Evolutionary conservation across 2,888 invertebrate genomes (phyloP), one percentile per base, ranked within the genome.

Genomic region (Acanthosoma haemorrhoidale): DNA sequence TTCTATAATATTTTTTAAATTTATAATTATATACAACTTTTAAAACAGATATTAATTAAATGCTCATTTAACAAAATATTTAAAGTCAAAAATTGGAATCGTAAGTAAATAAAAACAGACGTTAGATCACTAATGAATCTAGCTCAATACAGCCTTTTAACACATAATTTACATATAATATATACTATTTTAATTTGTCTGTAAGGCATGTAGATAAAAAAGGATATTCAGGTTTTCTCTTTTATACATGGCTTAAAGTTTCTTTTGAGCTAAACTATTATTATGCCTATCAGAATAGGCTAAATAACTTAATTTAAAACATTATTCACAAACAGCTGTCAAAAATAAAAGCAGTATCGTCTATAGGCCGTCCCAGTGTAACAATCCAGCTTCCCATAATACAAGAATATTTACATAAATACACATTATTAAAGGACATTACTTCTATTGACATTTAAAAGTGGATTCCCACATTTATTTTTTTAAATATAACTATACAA

Each of bases 341-440:
- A 39, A 51, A 34, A 68, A 68, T 32, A 39, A 59, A 38, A 68
- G 51, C 71, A 66, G 70, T 51, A 70, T 69, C 68, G 68, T 70
- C 58, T 71, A 71, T 72, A 74, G 72, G 72, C 72, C 73, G 72
- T 72, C 71, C 71, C 70, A 69, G 69, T 70, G 39, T 41, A 63
- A 71, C 63, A 15, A 68, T 60, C 68, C 72, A 57, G 38, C 61
- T 43, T 69, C 64, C 41, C 71, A 67, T 34, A 57, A 66, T 67
- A 70, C 69, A 63, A 66, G 58, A 43, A 71, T 72, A 72, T 74
- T 69, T 72, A 74, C 74, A 74, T 72, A 72, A 68, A 68, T 71
- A 72, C 71, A 74, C 58, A 71, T 29, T 21, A 70, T 29, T 32
- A 31, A 68, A 69, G 43, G 61, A 29, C 69, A 32, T 61, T 41